Base-by-base conservation (phyloP, 2,113 vertebrate genomes). In the Nothobranchius furzeri region DNA sequence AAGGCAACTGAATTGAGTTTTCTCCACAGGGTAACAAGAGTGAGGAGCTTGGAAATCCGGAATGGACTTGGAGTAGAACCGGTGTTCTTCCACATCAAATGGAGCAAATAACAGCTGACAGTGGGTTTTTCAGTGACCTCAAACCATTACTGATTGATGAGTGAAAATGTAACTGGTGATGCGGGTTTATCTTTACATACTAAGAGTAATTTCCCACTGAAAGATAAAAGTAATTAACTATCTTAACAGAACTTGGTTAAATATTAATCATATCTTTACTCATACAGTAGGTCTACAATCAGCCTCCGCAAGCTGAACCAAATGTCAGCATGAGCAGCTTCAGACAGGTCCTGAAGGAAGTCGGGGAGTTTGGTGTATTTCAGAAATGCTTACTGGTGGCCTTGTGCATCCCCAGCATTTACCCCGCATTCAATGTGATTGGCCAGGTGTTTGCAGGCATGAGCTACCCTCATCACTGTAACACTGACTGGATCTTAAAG, bases 281-380 rank as follows among this genome's bases (percentile, higher is more conserved):
- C 20, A 6, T 20, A 2, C 14, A 7, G 14, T 4, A 12, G 14
- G 4, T 40, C 36, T 1, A 11, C 14, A 4, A 11, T 2, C 9
- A n/a, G 35, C 17, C 35, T 49, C n/a, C 14, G 8, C 13, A 24
- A 49, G 35, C 4, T 11, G 5, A 30, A 24, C 20, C 20, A 35
- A 45, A 15, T 5, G 9, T 45, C 40, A 79, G 43, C 0, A 95
- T 92, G 95, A 88, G 88, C 2, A 85, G 82, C 0, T 85, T 95
- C 0, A 78, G 86, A 12, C 71, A 95, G 61, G 82, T 96, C 56
- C 75, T 96, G 56, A 86, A 84, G 37, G 91, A 90, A 10, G 70
- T 94, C 0, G 94, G 94, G 0, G 94, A 92, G 70, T 96, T 96
- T 45, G 94, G 95, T 14, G 62, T 68, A 0, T 96, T 96, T 66